Base-by-base conservation (phyloP, 2,888 invertebrate genomes). In the Thera britannica region DNA sequence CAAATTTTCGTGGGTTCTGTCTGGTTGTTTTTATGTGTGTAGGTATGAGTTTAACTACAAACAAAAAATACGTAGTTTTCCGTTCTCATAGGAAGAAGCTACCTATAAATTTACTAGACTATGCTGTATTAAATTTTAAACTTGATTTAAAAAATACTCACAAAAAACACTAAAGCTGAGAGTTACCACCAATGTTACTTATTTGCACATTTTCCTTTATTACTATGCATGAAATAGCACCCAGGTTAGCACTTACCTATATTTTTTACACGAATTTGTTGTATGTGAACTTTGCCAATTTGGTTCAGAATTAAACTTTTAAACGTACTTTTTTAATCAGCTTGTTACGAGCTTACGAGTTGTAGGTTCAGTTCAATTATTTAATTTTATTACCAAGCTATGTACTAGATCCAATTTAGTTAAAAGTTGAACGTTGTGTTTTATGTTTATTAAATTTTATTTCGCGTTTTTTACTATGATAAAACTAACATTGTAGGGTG, bases 251-350 rank as follows among this genome's bases (percentile, higher is more conserved):
- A 52, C 7, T 46, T 34, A 41, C 51, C n/a, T 41, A 49, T 48
- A 34, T 58, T 58, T 61, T 62, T 58, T 34, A 58, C 38, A 49
- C 36, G 52, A 66, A 23, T 23, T 23, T 23, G 35, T 23, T 4
- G 12, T 55, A 11, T n/a, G 60, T 51, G 48, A 60, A 64, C 64
- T 64, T 67, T 64, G 35, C 46, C 56, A 58, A 60, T 64, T 68
- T 48, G 41, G 36, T 23, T 41, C 56, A 51, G 48, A 36, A 48
- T 48, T 36, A 55, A 34, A 46, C 2, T 5, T 51, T 4, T 5
- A 51, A 51, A 8, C 23, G 23, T 52, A 23, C 23, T 52, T 23
- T 23, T 52, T 52, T 52, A 46, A 46, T 9, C 44, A 46, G 9
- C 2, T 46, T 46, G 44, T 46, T 46, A 9, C 44, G 9, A 9